A percentile compares a stretch with the other conserved stretches of the same genome.
Evolutionary conservation across 2,113 vertebrate genomes (phyloP).

Genomic region (Dicrurus megarhynchus): DNA sequence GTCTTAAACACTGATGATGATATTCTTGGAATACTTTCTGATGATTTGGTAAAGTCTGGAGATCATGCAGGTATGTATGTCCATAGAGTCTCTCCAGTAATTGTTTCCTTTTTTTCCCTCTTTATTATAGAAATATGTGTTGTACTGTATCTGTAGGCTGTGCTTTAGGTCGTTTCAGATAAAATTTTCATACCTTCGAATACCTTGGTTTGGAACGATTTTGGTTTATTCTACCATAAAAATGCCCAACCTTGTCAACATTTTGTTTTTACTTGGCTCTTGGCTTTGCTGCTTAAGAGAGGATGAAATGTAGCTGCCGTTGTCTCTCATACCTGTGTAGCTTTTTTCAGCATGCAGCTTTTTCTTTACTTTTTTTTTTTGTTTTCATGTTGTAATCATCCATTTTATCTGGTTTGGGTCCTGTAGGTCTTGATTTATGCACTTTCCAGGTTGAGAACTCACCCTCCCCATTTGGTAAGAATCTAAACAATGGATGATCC

Average conservation of each 20-base stretch:
- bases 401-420: slow-evolving; percentile 94
- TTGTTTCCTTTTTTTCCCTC: neutral
- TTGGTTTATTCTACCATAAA: neutral
- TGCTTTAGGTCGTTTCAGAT: neutral
- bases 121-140: neutral
- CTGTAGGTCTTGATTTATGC: slow-evolving; percentile 99
- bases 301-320: neutral
- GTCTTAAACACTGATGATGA: slow-evolving; percentile 93
- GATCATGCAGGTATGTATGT: slow-evolving; percentile 84
- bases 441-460: slow-evolving; percentile 94
- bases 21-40: slow-evolving; percentile 93
- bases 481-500: slow-evolving; percentile 76
- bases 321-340: slow-evolving; percentile 46
- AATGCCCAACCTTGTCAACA: neutral
- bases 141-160: neutral
- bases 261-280: slow-evolving; percentile 38
- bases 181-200: neutral
- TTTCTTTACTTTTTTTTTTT: slow-evolving; percentile 56
- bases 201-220: neutral
- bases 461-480: slow-evolving; percentile 95
- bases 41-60: slow-evolving; percentile 88
- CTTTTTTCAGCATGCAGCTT: slow-evolving; percentile 59
- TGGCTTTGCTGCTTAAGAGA: slow-evolving; percentile 49
- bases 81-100: neutral
- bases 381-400: slow-evolving; percentile 82